These are phyloP conservation scores for Verasper variegatus DNA, from an alignment of 2,113 vertebrate species.

Conservation along the genomic window DNA sequence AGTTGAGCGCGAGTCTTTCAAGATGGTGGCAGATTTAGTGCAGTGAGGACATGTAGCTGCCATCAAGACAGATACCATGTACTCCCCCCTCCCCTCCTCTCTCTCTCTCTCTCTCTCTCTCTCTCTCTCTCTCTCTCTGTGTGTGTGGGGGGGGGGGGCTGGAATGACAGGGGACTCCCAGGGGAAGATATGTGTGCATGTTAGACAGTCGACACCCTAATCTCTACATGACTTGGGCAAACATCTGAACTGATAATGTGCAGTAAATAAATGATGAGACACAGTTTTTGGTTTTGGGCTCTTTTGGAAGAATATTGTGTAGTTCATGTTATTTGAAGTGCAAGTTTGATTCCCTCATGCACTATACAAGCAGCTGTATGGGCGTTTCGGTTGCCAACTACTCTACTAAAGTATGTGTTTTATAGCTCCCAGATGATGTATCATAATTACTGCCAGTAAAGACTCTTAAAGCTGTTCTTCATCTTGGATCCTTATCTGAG, in stretches of 20 bases:
- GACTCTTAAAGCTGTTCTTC: not conserved
- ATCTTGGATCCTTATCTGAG: not conserved
- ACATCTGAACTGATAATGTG: not conserved
- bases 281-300: not conserved
- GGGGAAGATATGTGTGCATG: slow-evolving; percentile 8
- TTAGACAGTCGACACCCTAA: not conserved
- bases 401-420: not conserved
- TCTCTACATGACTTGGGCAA: not conserved
- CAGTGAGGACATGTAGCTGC: not conserved
- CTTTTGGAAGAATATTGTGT: not conserved
- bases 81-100: too few species aligned
- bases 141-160: not conserved
- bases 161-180: not conserved
- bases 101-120: too few species aligned
- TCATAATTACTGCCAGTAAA: not conserved
- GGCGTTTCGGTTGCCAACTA: not conserved
- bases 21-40: slow-evolving; percentile 31
- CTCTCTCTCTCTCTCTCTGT: not conserved
- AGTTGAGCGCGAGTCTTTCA: slow-evolving; percentile 10
- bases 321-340: not conserved
- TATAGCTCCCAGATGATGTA: not conserved
- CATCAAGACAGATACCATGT: not conserved
- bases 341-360: not conserved
- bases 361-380: not conserved
- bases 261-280: not conserved